Conservation (phyloP, 1,140 invertebrate genomes). For the Heliconius melpomene region DNA sequence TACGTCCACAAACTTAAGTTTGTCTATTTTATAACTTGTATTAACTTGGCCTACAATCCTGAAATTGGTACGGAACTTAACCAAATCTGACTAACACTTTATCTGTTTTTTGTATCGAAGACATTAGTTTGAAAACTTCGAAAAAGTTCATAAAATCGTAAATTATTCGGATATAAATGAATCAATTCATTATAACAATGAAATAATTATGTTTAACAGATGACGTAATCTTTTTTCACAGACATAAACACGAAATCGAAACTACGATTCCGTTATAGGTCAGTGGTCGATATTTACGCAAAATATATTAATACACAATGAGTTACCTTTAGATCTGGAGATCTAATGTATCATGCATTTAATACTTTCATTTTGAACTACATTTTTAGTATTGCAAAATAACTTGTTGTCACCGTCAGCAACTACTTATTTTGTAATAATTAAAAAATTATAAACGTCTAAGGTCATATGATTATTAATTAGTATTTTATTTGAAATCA, state of each 20-base stretch:
- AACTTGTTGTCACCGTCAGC: not conserved
- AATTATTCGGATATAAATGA: no score
- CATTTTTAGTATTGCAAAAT: not conserved
- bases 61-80: no score
- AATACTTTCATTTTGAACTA: conserved; percentile 5
- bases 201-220: not conserved
- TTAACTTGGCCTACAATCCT: no score
- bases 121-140: no score
- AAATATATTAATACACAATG: conserved; percentile 6
- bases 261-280: not conserved
- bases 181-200: not conserved
- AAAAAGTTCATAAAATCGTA: no score
- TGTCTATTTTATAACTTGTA: no score
- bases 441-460: not conserved
- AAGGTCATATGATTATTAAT: not conserved
- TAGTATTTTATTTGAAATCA: not conserved
- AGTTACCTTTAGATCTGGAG: not conserved
- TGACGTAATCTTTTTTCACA: not conserved
- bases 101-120: no score
- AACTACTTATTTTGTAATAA: not conserved
- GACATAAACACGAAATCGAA: not conserved
- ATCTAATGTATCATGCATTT: not conserved
- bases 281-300: conserved; percentile 9
- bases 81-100: no score
- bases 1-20: no score